Evolutionary conservation across 2,113 vertebrate genomes (phyloP).

Genomic region (Erpornis zantholeuca): DNA sequence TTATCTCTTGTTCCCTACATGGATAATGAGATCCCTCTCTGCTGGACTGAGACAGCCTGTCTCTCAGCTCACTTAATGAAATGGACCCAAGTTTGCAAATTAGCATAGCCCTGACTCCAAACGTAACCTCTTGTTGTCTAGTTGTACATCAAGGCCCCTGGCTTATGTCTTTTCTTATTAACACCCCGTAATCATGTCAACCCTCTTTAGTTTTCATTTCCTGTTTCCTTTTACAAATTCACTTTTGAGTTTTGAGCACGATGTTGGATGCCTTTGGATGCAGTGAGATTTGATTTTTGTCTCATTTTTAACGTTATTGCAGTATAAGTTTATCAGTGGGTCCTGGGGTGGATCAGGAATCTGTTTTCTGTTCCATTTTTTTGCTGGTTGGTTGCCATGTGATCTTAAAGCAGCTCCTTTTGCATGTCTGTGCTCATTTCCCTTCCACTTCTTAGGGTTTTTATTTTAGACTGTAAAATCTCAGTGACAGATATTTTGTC

Average conservation of each 20-base stretch:
- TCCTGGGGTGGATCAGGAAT: neutral
- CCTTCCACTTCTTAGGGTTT: neutral
- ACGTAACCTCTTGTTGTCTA: slow-evolving; percentile 81
- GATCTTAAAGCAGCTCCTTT: neutral
- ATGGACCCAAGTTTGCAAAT: slow-evolving; percentile 80
- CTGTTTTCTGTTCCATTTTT: neutral
- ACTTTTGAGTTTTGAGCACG: neutral
- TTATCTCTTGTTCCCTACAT: slow-evolving; percentile 83
- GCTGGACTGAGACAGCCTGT: slow-evolving; percentile 85
- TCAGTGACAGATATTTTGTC: neutral
- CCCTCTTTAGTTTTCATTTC: slow-evolving; percentile 72
- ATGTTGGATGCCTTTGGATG: slow-evolving; percentile 7
- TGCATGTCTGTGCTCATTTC: neutral
- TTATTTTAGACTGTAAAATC: neutral
- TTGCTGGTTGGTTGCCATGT: neutral
- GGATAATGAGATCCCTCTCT: slow-evolving; percentile 84
- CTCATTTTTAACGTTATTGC: neutral
- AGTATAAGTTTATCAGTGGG: neutral
- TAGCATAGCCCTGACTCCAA: slow-evolving; percentile 76
- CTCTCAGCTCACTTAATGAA: slow-evolving; percentile 84
- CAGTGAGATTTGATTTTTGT: neutral
- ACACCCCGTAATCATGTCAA: slow-evolving; percentile 77
- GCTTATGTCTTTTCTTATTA: slow-evolving; percentile 83
- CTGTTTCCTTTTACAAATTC: slow-evolving; percentile 67
- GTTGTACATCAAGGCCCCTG: slow-evolving; percentile 80